Conservation (phyloP, 2,797 vertebrate genomes). For the Melanotaenia parkinsoni region DNA sequence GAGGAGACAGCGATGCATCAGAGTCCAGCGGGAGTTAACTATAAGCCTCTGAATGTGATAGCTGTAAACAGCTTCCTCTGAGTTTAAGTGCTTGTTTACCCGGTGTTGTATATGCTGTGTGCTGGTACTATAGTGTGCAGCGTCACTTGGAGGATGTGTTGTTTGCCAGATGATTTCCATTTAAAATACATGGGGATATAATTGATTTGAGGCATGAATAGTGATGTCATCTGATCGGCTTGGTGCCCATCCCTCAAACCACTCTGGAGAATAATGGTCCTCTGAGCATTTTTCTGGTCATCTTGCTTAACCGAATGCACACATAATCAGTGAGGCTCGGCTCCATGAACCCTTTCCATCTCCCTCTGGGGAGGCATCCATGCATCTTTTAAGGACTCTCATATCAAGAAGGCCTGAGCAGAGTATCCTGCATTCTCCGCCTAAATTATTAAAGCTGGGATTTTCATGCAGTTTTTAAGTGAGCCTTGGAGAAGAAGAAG, state of each 20-base stretch:
- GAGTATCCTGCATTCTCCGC: slow-evolving; percentile 74
- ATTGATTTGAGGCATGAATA: slow-evolving; percentile 76
- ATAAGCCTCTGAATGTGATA: slow-evolving; percentile 56
- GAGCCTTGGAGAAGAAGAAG: slow-evolving; percentile 47
- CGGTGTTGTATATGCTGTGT: slow-evolving; percentile 49
- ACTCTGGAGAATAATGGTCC: slow-evolving; percentile 67
- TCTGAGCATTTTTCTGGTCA: slow-evolving; percentile 73
- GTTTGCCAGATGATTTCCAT: slow-evolving; percentile 69
- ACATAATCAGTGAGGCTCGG: slow-evolving; percentile 68
- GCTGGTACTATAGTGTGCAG: slow-evolving; percentile 61
- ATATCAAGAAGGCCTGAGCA: slow-evolving; percentile 69
- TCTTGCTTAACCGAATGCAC: slow-evolving; percentile 71
- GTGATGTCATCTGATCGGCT: slow-evolving; percentile 74
- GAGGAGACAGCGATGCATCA: slow-evolving; percentile 88
- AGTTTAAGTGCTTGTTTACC: slow-evolving; percentile 74
- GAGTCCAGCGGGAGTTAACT: slow-evolving; percentile 82
- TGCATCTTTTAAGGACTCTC: slow-evolving; percentile 85
- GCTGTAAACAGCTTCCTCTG: slow-evolving; percentile 68
- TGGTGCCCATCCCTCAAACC: slow-evolving; percentile 60
- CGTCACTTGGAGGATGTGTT: slow-evolving; percentile 54
- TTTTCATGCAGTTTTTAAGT: slow-evolving; percentile 71
- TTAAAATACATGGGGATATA: slow-evolving; percentile 68
- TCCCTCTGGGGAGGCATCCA: slow-evolving; percentile 77
- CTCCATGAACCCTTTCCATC: slow-evolving; percentile 63
- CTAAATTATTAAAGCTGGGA: slow-evolving; percentile 82